phyloP scores from a whole-genome alignment of 1,140 invertebrate genomes.

The Ladona fulva region DNA sequence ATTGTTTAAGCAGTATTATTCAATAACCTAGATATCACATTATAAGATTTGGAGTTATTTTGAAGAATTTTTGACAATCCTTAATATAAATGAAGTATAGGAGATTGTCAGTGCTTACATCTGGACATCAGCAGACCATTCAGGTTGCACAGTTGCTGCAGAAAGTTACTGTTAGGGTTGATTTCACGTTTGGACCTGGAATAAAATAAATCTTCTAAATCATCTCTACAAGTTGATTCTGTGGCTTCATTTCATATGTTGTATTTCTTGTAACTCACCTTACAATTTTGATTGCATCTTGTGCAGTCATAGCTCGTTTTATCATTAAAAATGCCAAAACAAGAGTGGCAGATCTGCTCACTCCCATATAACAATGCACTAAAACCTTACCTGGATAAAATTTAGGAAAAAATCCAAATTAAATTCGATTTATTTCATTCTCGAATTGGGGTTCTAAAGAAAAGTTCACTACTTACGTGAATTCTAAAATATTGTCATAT shows the following conservation, averaged over 20 bases:
- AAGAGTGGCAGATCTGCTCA: slow-evolving; percentile 70
- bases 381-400: slow-evolving; percentile 57
- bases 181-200: slow-evolving; percentile 30
- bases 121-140: slow-evolving; percentile 12
- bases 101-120: no score
- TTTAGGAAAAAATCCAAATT: no score
- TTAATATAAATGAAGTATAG: no score
- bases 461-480: no score
- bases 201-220: slow-evolving; percentile 19
- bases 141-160: slow-evolving; percentile 34
- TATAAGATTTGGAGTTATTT: no score
- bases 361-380: slow-evolving; percentile 72
- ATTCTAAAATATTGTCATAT: no score
- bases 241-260: neutral
- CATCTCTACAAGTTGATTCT: no score
- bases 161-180: slow-evolving; percentile 38
- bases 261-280: neutral
- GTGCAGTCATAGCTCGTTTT: slow-evolving; percentile 62
- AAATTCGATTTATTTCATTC: no score
- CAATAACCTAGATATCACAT: no score
- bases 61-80: no score
- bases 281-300: slow-evolving; percentile 59
- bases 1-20: no score
- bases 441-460: no score
- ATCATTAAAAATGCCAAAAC: slow-evolving; percentile 78